Conservation (phyloP, 2,797 vertebrate genomes). For the Loriculus beryllinus region DNA sequence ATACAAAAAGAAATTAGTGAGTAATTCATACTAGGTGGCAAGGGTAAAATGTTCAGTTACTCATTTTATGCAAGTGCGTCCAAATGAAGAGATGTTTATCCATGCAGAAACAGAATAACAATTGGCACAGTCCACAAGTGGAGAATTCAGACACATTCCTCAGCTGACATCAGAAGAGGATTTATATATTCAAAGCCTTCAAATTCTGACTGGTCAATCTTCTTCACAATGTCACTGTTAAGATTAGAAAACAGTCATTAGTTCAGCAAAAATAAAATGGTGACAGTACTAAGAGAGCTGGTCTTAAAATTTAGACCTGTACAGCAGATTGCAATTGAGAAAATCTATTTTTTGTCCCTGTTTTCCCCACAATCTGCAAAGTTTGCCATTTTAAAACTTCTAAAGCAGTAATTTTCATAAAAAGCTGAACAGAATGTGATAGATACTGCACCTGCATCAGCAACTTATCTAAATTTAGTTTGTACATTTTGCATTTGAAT, state of each 20-base stretch:
- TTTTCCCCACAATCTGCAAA: background rate
- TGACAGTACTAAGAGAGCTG: background rate
- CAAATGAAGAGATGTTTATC: conserved; percentile 57
- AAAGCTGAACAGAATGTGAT: background rate
- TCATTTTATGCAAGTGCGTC: conserved; percentile 35
- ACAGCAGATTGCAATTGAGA: background rate
- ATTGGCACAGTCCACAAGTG: conserved; percentile 54
- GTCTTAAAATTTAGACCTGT: background rate
- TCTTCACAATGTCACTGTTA: conserved; percentile 90
- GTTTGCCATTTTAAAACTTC: background rate
- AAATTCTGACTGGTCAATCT: conserved; percentile 99
- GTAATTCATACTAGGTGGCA: conserved; percentile 24
- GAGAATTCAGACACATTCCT: conserved; percentile 90
- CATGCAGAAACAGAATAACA: conserved; percentile 69
- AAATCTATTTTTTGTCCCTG: background rate
- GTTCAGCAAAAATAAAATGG: background rate
- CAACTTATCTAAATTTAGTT: background rate
- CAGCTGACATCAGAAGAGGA: conserved; percentile 97
- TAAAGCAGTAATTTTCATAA: background rate
- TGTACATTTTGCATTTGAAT: background rate
- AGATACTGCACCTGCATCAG: background rate
- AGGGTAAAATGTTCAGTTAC: conserved; percentile 41
- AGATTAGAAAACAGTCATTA: conserved; percentile 51
- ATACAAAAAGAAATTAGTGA: conserved; percentile 27
- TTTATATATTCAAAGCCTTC: conserved; percentile 99